Base-by-base conservation (phyloP, 1,140 invertebrate species). In the Pseudomyrmex flavicornis region DNA sequence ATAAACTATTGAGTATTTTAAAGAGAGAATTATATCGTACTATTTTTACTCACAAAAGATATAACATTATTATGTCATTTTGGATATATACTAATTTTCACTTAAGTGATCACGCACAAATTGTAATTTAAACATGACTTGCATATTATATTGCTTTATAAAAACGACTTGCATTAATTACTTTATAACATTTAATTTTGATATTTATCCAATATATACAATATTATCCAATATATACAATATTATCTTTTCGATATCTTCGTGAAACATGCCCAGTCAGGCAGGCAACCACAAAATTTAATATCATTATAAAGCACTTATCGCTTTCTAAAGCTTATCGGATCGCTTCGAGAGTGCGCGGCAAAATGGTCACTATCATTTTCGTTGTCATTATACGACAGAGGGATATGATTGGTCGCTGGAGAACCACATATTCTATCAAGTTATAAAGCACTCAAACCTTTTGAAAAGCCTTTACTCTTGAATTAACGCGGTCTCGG, bases 381-480 rank as follows among this genome's bases (percentile, higher is more conserved):
- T 82, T 65, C 83, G 46, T 20, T 87, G 17, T 69, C 46, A 62
- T 22, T 68, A 59, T 61, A 73, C 61, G 74, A 35, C 50, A 73
- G 73, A 77, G 17, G 26, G 50, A 68, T 79, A 79, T 74, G 73
- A 50, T 84, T 85, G 86, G 61, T 75, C 59, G 22, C 26, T 62
- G 17, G 20, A 52, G 59, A 35, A 69, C 48, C 17, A 17, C 85
- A 72, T 59, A 70, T 84, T 87, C 86, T 87, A 87, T 87, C 80
- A 74, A 83, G 86, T 87, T 87, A 87, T 85, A 79, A 84, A 86
- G 86, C 86, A 87, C 86, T 87, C 85, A 86, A 84, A 74, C 48
- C 56, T 61, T 72, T 54, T 84, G 63, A 17, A 87, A 66, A 61
- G 68, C 61, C 73, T 72, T 86, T 86, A 72, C 85, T 87, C 75